Evolutionary conservation across 2,888 invertebrate species (phyloP).

Genomic region (Dicyrtomina minuta): DNA sequence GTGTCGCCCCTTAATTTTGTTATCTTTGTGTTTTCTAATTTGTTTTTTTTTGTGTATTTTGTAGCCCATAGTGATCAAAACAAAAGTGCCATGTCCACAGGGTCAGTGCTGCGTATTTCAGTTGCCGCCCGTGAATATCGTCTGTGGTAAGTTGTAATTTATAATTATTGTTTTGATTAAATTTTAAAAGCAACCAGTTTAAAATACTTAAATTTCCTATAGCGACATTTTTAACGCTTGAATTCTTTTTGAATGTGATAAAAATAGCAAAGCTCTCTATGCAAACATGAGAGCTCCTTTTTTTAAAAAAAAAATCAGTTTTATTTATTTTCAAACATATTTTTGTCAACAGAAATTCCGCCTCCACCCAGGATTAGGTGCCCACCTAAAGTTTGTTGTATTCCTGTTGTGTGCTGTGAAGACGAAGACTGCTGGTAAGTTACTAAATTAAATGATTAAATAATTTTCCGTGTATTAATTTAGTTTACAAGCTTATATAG

Average conservation of each 20-base stretch:
- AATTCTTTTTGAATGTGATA: too few relatives aligned
- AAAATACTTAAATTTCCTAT: too few relatives aligned
- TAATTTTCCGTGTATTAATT: too few relatives aligned
- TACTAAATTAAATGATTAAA: background rate
- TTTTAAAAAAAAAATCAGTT: background rate
- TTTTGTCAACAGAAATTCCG: slow-evolving; percentile 48
- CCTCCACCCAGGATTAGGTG: slow-evolving; percentile 50
- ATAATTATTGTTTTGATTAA: too few relatives aligned
- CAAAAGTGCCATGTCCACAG: slow-evolving; percentile 47
- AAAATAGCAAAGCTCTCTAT: too few relatives aligned
- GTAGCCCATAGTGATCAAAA: slow-evolving; percentile 51
- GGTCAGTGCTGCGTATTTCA: slow-evolving; percentile 54
- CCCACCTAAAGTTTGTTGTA: slow-evolving; percentile 53
- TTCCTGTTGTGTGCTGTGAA: slow-evolving; percentile 52
- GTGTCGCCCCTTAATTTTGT: background rate
- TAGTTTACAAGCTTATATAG: too few relatives aligned
- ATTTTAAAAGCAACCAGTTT: too few relatives aligned
- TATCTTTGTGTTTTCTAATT: slow-evolving; percentile 3
- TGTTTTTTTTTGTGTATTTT: slow-evolving; percentile 16
- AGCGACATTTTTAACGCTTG: too few relatives aligned
- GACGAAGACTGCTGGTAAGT: slow-evolving; percentile 44
- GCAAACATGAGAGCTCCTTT: background rate
- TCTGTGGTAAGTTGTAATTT: slow-evolving; percentile 38
- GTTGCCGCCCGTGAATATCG: slow-evolving; percentile 49
- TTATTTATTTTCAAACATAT: background rate